Evolutionary conservation across 2,113 vertebrate genomes (phyloP).

Genomic region (Oxyruncus cristatus): DNA sequence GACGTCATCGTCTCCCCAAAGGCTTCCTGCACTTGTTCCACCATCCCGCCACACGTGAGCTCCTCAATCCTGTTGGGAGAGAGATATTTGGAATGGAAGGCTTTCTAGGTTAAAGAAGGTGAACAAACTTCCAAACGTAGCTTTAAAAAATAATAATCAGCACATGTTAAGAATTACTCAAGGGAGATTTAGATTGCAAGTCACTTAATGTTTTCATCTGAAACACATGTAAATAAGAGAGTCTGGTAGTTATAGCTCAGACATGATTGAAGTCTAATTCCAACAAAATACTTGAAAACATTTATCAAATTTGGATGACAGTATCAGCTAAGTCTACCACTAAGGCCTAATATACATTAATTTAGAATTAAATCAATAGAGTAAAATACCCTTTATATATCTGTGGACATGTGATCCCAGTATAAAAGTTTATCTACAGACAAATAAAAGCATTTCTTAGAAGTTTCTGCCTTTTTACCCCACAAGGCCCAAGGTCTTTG

Average conservation of each 20-base stretch:
- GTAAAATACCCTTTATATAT: neutral
- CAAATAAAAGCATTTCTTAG: neutral
- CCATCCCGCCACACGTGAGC: slow-evolving; percentile 96
- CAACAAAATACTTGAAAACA: neutral
- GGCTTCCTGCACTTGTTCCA: slow-evolving; percentile 96
- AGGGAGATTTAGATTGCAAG: neutral
- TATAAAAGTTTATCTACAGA: neutral
- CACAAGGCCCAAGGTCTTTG: neutral
- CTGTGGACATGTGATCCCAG: accelerated
- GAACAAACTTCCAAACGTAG: neutral
- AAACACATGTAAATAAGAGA: neutral
- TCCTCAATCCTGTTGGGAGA: slow-evolving; percentile 85
- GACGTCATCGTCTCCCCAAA: slow-evolving; percentile 98
- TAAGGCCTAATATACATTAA: neutral
- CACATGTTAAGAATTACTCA: neutral
- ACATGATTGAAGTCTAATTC: neutral
- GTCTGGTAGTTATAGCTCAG: neutral
- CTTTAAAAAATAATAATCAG: neutral
- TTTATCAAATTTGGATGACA: neutral
- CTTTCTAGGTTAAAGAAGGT: neutral
- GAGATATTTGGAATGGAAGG: neutral
- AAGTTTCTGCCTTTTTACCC: neutral
- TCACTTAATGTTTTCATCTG: neutral
- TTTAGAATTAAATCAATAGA: neutral
- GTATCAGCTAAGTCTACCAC: neutral